phyloP scores from a whole-genome alignment of 2,888 invertebrate species.

The Diadromus collaris region DNA sequence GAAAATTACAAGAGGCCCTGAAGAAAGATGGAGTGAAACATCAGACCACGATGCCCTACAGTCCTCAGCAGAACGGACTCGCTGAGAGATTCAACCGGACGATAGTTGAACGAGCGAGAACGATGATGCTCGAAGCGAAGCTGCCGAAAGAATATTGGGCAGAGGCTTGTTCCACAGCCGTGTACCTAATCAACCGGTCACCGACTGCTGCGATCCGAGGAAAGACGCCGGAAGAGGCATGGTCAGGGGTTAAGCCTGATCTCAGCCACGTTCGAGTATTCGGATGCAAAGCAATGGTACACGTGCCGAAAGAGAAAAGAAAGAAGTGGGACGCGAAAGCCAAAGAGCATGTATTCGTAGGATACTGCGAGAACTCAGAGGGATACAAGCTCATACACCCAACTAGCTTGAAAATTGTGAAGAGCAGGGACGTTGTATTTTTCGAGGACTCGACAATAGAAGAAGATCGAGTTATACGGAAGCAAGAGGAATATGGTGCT shows the following conservation, averaged over 20 bases:
- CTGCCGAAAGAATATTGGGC: slow-evolving; percentile 62
- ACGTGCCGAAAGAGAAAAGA: slow-evolving; percentile 72
- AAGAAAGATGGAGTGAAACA: slow-evolving; percentile 51
- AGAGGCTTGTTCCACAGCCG: slow-evolving; percentile 65
- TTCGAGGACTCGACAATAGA: slow-evolving; percentile 18
- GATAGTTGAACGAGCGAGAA: slow-evolving; percentile 61
- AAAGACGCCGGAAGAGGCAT: slow-evolving; percentile 74
- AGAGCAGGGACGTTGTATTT: background rate
- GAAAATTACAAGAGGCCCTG: slow-evolving; percentile 31
- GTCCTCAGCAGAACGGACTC: slow-evolving; percentile 62
- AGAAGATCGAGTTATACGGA: slow-evolving; percentile 35
- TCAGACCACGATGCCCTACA: slow-evolving; percentile 52
- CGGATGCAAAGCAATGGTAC: slow-evolving; percentile 73
- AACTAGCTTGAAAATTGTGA: slow-evolving; percentile 48
- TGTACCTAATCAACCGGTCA: slow-evolving; percentile 63
- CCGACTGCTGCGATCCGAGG: slow-evolving; percentile 49
- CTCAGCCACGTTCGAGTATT: slow-evolving; percentile 74
- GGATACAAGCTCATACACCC: slow-evolving; percentile 57
- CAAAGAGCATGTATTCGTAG: slow-evolving; percentile 72
- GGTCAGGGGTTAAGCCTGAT: slow-evolving; percentile 72
- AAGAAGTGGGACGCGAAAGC: slow-evolving; percentile 73
- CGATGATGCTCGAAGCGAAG: slow-evolving; percentile 60
- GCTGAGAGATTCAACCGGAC: slow-evolving; percentile 61
- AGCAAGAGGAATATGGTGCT: background rate
- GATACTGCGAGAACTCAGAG: slow-evolving; percentile 71